These are phyloP conservation scores for Nymphicus hollandicus DNA, from an alignment of 2,113 vertebrate species.

Conservation along the genomic window DNA sequence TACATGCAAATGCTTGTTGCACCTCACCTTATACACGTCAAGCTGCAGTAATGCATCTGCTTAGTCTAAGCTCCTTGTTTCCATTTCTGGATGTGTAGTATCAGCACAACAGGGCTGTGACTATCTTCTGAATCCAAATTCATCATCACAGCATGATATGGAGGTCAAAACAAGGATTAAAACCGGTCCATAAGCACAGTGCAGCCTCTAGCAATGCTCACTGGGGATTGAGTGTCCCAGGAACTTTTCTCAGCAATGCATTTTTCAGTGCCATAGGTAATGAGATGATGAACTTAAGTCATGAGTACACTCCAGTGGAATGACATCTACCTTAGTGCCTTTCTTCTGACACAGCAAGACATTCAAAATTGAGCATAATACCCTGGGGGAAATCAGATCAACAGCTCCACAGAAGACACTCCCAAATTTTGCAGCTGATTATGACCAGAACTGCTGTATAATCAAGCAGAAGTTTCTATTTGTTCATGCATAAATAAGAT, in stretches of 20 bases:
- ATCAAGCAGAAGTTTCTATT: neutral
- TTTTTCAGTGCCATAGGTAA: neutral
- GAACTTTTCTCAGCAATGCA: neutral
- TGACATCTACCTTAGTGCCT: neutral
- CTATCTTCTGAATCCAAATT: neutral
- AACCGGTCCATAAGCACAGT: neutral
- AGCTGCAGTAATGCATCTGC: neutral
- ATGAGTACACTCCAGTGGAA: neutral
- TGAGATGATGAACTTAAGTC: neutral
- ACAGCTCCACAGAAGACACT: neutral
- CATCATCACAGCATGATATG: neutral
- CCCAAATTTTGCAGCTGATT: neutral
- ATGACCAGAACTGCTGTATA: neutral
- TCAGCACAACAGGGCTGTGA: neutral
- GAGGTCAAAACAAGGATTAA: neutral
- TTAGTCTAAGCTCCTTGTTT: neutral
- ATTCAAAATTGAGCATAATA: neutral
- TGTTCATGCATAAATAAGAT: neutral
- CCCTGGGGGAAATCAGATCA: neutral
- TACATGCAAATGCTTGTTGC: fast-evolving
- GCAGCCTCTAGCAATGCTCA: neutral
- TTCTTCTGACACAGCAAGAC: neutral
- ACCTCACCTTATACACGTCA: neutral
- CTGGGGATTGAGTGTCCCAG: neutral
- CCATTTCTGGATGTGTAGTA: neutral